phyloP scores from a whole-genome alignment of 30 jellyfish, hydroid and myxozoan species.

The Turritopsis dohrnii region DNA sequence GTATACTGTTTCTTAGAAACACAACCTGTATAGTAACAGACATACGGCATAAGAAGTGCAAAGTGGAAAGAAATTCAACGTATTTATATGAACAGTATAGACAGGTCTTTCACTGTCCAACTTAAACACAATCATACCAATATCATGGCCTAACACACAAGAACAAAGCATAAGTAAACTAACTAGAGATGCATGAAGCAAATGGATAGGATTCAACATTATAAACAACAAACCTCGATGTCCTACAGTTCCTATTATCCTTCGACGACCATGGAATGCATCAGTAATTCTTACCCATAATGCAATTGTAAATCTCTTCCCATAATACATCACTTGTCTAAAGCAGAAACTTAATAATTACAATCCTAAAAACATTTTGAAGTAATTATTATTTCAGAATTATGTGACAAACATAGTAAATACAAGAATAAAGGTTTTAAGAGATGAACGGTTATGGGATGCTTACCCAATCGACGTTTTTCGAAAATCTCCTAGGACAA shows the following conservation, averaged over 20 bases:
- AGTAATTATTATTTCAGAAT: background rate
- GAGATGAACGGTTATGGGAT: background rate
- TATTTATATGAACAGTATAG: constrained; percentile 71
- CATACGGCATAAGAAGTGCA: too few relatives aligned
- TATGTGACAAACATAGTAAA: background rate
- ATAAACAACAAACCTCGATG: background rate
- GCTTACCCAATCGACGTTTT: background rate
- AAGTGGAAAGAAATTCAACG: constrained; percentile 49
- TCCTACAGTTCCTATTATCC: background rate
- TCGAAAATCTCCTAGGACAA: background rate
- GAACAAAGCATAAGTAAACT: too few relatives aligned
- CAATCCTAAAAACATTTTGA: background rate
- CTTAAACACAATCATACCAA: constrained; percentile 90
- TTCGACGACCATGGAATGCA: background rate
- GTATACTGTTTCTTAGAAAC: too few relatives aligned
- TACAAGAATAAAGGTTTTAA: background rate
- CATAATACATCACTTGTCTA: background rate
- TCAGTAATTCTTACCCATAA: background rate
- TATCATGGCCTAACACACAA: constrained; percentile 65
- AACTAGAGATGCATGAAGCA: background rate
- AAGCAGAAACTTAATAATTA: background rate
- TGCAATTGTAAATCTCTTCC: background rate
- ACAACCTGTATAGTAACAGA: too few relatives aligned
- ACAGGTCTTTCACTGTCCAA: constrained; percentile 96
- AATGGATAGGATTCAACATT: background rate